A percentile compares a stretch with the other conserved stretches of the same genome.
Evolutionary conservation across 2,888 invertebrate genomes (phyloP).

Genomic region (Spisula solida): DNA sequence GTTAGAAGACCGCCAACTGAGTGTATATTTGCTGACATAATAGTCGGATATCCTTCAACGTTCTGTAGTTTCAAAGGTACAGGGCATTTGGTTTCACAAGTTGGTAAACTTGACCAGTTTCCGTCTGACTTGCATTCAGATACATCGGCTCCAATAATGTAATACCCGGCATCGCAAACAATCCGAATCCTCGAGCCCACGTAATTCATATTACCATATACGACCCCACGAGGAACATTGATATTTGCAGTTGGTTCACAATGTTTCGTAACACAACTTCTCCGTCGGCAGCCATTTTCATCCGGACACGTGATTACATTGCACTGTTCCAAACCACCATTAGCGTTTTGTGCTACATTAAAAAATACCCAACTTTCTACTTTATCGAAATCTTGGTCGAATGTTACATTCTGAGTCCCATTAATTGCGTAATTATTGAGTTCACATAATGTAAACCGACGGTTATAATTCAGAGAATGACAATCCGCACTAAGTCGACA

Average conservation of each 20-base stretch:
- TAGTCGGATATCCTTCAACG: not conserved
- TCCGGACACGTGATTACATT: not conserved
- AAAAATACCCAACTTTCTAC: not conserved
- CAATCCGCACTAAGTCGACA: not conserved
- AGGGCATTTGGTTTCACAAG: not conserved
- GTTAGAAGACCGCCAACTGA: not conserved
- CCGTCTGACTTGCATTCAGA: not conserved
- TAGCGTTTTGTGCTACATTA: not conserved
- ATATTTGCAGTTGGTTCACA: not conserved
- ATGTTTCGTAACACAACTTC: not conserved
- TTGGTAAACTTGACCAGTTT: not conserved
- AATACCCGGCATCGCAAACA: not conserved
- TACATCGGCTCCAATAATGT: not conserved
- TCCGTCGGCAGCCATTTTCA: not conserved
- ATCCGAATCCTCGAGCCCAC: not conserved
- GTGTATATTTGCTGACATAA: not conserved
- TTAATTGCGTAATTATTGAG: not conserved
- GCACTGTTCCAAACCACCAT: not conserved
- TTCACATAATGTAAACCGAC: not conserved
- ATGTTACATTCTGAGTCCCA: not conserved
- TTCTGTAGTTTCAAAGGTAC: slow-evolving; percentile 14
- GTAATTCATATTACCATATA: slow-evolving; percentile 1
- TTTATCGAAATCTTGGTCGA: not conserved
- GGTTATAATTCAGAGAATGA: not conserved
- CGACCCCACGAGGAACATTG: not conserved